Conservation (phyloP, 2,888 invertebrate genomes). For the Stenoptilia bipunctidactyla region DNA sequence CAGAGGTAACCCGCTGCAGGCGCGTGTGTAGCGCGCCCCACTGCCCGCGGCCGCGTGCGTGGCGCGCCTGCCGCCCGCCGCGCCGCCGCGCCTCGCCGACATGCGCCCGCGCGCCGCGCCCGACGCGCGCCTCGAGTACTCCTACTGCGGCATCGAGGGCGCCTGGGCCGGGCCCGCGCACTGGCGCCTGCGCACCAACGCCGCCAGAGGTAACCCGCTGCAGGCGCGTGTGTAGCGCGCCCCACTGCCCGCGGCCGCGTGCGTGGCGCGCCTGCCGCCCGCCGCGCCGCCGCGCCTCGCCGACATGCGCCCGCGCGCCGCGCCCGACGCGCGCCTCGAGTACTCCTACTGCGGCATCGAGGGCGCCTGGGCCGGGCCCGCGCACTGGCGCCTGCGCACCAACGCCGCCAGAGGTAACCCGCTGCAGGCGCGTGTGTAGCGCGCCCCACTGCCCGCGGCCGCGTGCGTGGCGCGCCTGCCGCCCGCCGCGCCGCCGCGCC, state of each 20-base stretch:
- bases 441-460: no score
- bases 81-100: slow-evolving; percentile 54
- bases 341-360: slow-evolving; percentile 77
- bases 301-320: slow-evolving; percentile 68
- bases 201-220: no score
- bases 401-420: slow-evolving; percentile 31
- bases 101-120: slow-evolving; percentile 63
- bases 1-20: no score
- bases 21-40: no score
- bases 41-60: slow-evolving; percentile 45
- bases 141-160: slow-evolving; percentile 70
- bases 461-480: slow-evolving; percentile 36
- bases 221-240: no score
- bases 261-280: slow-evolving; percentile 38
- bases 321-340: slow-evolving; percentile 68
- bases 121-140: slow-evolving; percentile 75
- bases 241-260: slow-evolving; percentile 43
- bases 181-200: slow-evolving; percentile 1
- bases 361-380: slow-evolving; percentile 74
- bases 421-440: slow-evolving; percentile 17
- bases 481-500: slow-evolving; percentile 28
- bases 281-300: slow-evolving; percentile 43
- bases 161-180: slow-evolving; percentile 74
- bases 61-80: slow-evolving; percentile 34
- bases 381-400: slow-evolving; percentile 17